phyloP scores from a whole-genome alignment of 1,140 invertebrate genomes.

The Neotoxoptera formosana region DNA sequence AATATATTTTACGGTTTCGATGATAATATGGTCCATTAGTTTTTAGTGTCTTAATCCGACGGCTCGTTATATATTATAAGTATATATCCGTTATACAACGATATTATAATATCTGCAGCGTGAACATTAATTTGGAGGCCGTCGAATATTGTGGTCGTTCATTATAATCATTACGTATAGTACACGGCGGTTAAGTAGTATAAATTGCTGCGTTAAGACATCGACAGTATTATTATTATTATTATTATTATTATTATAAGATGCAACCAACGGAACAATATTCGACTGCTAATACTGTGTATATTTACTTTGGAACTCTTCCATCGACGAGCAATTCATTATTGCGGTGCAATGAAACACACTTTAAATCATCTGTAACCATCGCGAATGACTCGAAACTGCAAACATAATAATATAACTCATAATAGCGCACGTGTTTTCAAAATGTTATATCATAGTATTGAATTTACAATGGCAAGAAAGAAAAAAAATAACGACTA shows the following conservation, averaged over 20 bases:
- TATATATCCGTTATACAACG: not conserved
- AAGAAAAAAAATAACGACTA: not conserved
- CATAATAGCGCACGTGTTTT: not conserved
- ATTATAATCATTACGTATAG: not conserved
- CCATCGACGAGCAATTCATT: not conserved
- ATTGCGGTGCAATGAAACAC: not conserved
- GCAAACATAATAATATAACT: not conserved
- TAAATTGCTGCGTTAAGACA: not conserved
- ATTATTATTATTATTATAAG: not conserved
- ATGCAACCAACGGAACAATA: conserved; percentile 26
- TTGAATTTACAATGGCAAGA: not conserved
- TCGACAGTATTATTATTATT: conserved; percentile 5
- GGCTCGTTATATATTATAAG: not conserved
- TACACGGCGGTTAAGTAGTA: not conserved
- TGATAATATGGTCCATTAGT: not conserved
- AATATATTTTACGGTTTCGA: conserved; percentile 10
- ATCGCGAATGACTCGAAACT: not conserved
- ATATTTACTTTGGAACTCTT: not conserved
- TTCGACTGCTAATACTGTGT: not conserved
- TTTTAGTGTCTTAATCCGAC: not conserved
- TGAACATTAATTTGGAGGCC: not conserved
- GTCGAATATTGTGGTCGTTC: not conserved
- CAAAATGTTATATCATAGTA: not conserved
- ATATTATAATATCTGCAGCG: not conserved
- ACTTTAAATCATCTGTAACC: not conserved